A percentile compares a stretch with the other conserved stretches of the same genome.
These are phyloP conservation scores for Harpegnathos saltator DNA, from an alignment of 1,140 invertebrate species.

Conservation along the genomic window DNA sequence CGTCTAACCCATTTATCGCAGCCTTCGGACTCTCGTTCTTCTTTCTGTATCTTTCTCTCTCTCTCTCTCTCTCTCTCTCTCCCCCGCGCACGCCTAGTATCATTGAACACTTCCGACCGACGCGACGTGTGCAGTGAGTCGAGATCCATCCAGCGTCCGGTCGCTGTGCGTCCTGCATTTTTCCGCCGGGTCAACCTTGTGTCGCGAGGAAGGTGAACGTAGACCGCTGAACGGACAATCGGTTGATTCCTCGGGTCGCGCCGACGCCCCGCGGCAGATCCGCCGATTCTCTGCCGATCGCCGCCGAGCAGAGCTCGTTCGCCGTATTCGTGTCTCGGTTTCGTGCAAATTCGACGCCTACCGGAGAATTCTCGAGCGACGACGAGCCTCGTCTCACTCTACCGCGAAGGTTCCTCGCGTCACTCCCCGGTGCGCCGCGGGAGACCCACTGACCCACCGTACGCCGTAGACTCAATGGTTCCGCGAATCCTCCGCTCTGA, in stretches of 20 bases:
- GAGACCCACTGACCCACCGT: not conserved
- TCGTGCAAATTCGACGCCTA: not conserved
- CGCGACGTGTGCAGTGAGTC: constrained; percentile 17
- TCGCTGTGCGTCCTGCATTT: not conserved
- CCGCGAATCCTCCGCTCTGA: not conserved
- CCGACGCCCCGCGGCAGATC: too few species aligned
- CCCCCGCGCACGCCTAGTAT: constrained; percentile 33
- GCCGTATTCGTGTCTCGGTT: not conserved
- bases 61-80: constrained; percentile 17
- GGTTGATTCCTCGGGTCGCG: not conserved
- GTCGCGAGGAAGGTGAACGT: constrained; percentile 16
- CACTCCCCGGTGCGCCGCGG: too few species aligned
- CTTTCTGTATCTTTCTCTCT: constrained; percentile 24
- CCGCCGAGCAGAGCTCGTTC: not conserved
- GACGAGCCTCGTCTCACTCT: too few species aligned
- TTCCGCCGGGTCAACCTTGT: not conserved
- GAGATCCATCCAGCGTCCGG: constrained; percentile 27
- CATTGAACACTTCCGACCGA: constrained; percentile 21
- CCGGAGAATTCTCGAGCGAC: too few species aligned
- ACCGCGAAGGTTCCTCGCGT: not conserved
- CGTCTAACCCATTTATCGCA: constrained; percentile 54
- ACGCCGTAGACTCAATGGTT: not conserved
- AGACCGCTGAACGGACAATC: not conserved
- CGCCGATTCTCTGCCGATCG: too few species aligned
- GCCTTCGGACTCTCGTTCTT: constrained; percentile 17